A percentile compares a stretch with the other conserved stretches of the same genome.
These are phyloP conservation scores for Trinectes maculatus DNA, from an alignment of 2,113 vertebrate genomes.

Conservation along the genomic window DNA sequence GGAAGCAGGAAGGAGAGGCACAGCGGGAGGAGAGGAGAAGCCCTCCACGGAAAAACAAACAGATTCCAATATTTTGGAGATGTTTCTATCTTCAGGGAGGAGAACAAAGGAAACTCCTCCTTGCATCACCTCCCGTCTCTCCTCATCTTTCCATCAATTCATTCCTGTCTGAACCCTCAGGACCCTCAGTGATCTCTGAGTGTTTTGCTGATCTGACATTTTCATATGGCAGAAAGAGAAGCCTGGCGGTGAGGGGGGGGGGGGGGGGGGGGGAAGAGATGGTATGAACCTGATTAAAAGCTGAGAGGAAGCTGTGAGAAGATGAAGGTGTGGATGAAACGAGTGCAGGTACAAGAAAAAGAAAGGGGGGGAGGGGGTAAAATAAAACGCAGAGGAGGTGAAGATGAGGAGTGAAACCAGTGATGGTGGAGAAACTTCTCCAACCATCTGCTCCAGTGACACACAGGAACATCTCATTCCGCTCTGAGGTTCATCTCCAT, in stretches of 20 bases:
- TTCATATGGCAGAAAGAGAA: conserved; percentile 5
- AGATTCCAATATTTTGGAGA: background rate
- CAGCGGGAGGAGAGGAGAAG: background rate
- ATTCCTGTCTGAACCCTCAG: background rate
- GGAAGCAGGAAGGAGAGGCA: background rate
- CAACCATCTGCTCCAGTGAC: conserved; percentile 24
- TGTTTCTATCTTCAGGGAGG: background rate
- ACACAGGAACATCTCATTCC: background rate
- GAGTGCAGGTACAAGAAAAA: too few relatives aligned
- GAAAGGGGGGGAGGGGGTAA: too few relatives aligned
- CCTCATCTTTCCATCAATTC: background rate
- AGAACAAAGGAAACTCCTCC: background rate
- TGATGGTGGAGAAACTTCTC: background rate
- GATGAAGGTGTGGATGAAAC: background rate
- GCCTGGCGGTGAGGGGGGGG: background rate
- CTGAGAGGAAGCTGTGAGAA: background rate
- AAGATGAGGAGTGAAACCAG: background rate
- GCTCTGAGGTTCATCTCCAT: background rate
- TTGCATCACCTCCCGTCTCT: background rate
- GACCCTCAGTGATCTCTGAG: background rate
- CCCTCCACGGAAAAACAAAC: too few relatives aligned
- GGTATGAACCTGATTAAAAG: background rate
- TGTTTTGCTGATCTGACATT: background rate
- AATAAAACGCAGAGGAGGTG: background rate
- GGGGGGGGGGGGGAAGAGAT: background rate